These are phyloP conservation scores for Anoplolepis gracilipes DNA, from an alignment of 1,140 invertebrate species.

Conservation along the genomic window DNA sequence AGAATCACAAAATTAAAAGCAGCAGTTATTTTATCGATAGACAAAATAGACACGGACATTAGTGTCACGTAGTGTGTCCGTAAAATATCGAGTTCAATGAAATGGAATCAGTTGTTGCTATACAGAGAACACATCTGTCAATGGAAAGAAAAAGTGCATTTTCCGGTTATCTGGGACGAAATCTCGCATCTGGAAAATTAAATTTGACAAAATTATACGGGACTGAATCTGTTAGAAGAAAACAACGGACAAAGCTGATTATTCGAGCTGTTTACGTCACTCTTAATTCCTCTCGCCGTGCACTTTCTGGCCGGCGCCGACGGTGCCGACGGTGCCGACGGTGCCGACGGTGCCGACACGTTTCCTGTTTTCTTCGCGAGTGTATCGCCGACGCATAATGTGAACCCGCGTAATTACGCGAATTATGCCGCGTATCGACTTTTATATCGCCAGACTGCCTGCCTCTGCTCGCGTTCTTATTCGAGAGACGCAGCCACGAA, in stretches of 20 bases:
- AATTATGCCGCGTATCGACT: constrained; percentile 53
- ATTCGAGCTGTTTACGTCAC: constrained; percentile 40
- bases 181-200: background rate
- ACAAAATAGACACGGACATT: background rate
- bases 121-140: background rate
- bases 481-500: constrained; percentile 25
- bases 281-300: constrained; percentile 15
- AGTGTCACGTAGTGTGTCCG: background rate
- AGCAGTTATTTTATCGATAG: background rate
- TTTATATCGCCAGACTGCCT: constrained; percentile 12
- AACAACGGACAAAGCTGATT: background rate
- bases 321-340: too few species aligned
- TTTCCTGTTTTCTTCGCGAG: constrained; percentile 64
- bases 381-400: constrained; percentile 45
- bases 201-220: constrained; percentile 21
- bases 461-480: constrained; percentile 28
- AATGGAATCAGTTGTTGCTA: background rate
- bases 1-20: background rate
- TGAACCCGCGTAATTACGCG: constrained; percentile 64
- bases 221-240: background rate
- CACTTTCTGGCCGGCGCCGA: constrained; percentile 25
- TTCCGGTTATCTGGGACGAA: background rate
- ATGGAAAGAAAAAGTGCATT: background rate
- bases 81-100: background rate
- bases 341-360: constrained; percentile 6